Percentiles rank a stretch among this genome's conserved stretches.
Evolutionary conservation across 2,888 invertebrate genomes (phyloP).

Genomic region (Eilema depressum): DNA sequence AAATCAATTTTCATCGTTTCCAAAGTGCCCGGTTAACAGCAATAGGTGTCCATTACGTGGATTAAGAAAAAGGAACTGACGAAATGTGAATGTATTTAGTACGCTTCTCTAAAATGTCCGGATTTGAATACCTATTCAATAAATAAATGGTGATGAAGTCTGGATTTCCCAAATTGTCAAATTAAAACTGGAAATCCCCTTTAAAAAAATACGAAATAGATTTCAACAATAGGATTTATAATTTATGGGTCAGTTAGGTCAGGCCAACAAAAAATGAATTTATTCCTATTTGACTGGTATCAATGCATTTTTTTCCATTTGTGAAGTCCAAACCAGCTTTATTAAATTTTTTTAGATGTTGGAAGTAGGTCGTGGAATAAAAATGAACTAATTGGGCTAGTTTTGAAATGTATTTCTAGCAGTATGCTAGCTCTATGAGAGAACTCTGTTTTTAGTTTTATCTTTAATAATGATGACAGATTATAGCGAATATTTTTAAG

Average conservation of each 20-base stretch:
- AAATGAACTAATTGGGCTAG: conserved; percentile 6
- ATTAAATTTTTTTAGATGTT: too few relatives aligned
- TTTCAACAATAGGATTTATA: too few relatives aligned
- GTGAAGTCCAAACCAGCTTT: too few relatives aligned
- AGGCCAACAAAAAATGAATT: too few relatives aligned
- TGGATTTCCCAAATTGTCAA: neutral
- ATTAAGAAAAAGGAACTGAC: neutral
- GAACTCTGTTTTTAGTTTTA: neutral
- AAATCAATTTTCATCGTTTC: neutral
- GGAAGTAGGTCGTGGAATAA: neutral
- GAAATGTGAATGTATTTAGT: neutral
- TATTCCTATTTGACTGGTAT: too few relatives aligned
- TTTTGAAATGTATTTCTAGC: neutral
- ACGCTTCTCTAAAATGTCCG: neutral
- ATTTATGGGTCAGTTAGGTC: too few relatives aligned
- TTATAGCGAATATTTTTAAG: too few relatives aligned
- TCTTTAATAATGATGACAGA: too few relatives aligned
- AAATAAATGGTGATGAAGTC: neutral
- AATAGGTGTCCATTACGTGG: neutral
- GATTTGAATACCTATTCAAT: neutral
- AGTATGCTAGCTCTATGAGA: neutral
- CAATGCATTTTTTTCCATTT: neutral
- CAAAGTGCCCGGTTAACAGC: neutral
- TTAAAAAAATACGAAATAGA: too few relatives aligned
- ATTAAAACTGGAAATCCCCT: too few relatives aligned